Conservation (phyloP, 1,140 invertebrate genomes). For the Bombus sibiricus region DNA sequence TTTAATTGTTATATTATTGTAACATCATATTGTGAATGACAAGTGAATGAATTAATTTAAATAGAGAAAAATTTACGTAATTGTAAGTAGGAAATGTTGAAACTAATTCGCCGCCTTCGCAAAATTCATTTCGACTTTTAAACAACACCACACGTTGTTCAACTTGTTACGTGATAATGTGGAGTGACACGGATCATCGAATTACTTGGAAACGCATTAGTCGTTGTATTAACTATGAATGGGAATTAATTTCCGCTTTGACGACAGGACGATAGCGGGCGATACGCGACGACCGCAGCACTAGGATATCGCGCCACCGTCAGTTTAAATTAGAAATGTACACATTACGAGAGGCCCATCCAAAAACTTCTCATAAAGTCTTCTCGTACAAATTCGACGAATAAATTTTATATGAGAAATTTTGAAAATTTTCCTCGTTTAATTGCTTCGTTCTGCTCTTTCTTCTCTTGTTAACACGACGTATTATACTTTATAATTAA, state of each 20-base stretch:
- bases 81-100: too few species aligned
- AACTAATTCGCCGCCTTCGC: not conserved
- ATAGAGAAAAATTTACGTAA: too few species aligned
- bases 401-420: not conserved
- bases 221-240: constrained; percentile 31
- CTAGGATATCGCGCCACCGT: not conserved
- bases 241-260: constrained; percentile 36
- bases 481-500: not conserved
- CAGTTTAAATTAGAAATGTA: not conserved
- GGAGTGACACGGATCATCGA: constrained; percentile 19
- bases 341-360: too few species aligned
- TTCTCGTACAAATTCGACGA: not conserved
- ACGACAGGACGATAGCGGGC: not conserved
- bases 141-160: not conserved
- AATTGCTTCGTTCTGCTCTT: not conserved
- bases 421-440: too few species aligned
- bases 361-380: not conserved
- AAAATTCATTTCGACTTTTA: constrained; percentile 35
- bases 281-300: not conserved
- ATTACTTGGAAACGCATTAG: constrained; percentile 41
- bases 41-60: not conserved
- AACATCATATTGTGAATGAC: not conserved
- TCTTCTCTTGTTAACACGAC: not conserved
- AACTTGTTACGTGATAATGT: not conserved
- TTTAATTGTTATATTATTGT: too few species aligned